Evolutionary conservation across 2,888 invertebrate species (phyloP), one percentile per base, ranked within the genome.

Genomic region (Drosophila picticornis): DNA sequence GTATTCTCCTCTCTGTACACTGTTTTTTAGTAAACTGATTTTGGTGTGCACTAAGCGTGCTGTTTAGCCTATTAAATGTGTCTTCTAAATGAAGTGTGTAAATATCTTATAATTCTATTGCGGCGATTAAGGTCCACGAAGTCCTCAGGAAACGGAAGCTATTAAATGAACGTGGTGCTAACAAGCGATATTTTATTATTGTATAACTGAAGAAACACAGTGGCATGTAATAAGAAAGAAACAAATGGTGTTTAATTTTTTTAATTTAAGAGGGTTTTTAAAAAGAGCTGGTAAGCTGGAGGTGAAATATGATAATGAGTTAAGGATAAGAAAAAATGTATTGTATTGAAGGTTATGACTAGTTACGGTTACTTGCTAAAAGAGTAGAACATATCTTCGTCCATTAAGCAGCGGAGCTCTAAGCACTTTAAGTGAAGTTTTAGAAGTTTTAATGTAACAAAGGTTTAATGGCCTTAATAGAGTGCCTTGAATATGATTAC

Each of bases 21-120:
- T 60, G n/a, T 58, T 68, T 53, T 40, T 53, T 55, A 67, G 69
- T 88, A 80, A 88, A 72, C 87, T 77, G 75, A 65, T n/a, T 46
- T 16, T 25, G 38, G 22, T 22, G 10, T 22, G 16, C 22, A 60
- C 67, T 88, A 81, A 84, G 67, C 74, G 63, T 66, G 57, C 68
- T 90, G 85, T 81, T 86, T 87, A 86, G 90, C 91, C 91, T 81
- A 84, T 85, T 85, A 90, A 84, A 89, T 55, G 90, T 81, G 71
- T 89, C 87, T 72, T 72, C 87, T 75, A 76, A 89, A 87, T 58
- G 69, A 31, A 65, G 82, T 90, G 76, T 87, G 62, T 90, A 79
- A 90, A 89, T 85, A 85, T 89, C 89, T 75, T 67, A 69, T 69
- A 60, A 78, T 68, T 64, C 50, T 66, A 72, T 75, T 64, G 65